Conservation (phyloP, 2,888 invertebrate species). For the Morpho achilles region DNA sequence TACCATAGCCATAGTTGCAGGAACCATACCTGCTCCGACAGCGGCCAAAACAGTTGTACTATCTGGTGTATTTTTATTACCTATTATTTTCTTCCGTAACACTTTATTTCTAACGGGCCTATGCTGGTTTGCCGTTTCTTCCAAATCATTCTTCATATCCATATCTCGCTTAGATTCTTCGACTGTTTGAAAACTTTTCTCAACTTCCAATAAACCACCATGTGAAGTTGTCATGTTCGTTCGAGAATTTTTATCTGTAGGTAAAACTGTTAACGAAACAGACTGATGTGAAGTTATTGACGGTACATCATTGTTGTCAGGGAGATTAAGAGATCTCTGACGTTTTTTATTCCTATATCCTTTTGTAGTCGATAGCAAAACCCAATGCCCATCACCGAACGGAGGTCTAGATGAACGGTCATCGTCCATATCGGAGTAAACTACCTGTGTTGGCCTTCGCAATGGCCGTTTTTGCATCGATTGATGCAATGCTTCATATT, state of each 20-base stretch:
- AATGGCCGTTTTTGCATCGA: conserved; percentile 53
- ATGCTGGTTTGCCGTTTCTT: conserved; percentile 44
- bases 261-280: conserved; percentile 85
- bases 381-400: conserved; percentile 87
- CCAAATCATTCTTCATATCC: conserved; percentile 59
- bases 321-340: conserved; percentile 56
- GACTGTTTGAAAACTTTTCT: conserved; percentile 84
- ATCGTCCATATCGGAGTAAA: conserved; percentile 61
- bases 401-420: conserved; percentile 81
- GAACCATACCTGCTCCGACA: conserved; percentile 88
- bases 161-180: conserved; percentile 77
- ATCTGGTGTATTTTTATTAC: conserved; percentile 61
- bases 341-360: conserved; percentile 82
- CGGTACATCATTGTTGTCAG: conserved; percentile 42
- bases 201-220: conserved; percentile 86
- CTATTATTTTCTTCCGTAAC: conserved; percentile 50
- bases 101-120: conserved; percentile 53
- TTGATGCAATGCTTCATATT: conserved; percentile 66
- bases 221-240: conserved; percentile 84
- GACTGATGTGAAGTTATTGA: conserved; percentile 72
- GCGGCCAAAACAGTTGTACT: conserved; percentile 84
- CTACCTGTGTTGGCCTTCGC: conserved; percentile 66
- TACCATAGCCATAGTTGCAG: conserved; percentile 89
- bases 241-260: conserved; percentile 79
- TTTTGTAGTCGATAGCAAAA: conserved; percentile 87